Percentiles rank a stretch among this genome's conserved stretches.
Conservation (phyloP, 2,888 invertebrate genomes). For the Campoletis raptor region DNA sequence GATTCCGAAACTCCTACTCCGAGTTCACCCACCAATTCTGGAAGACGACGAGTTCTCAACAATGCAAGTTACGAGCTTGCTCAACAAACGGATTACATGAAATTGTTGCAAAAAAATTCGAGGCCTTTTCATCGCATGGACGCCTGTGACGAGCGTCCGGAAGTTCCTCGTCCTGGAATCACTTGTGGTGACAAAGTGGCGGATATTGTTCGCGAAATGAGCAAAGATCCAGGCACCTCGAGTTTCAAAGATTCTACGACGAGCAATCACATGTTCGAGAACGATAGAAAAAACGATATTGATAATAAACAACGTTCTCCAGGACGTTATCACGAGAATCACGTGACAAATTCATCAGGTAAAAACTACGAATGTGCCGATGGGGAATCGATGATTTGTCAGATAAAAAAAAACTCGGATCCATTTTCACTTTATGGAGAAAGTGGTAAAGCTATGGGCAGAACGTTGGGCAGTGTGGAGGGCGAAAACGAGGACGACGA, state of each 20-base stretch:
- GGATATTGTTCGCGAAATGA: slow-evolving; percentile 75
- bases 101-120: slow-evolving; percentile 67
- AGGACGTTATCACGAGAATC: slow-evolving; percentile 33
- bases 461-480: slow-evolving; percentile 55
- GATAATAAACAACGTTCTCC: neutral
- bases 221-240: slow-evolving; percentile 55
- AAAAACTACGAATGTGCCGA: slow-evolving; percentile 14
- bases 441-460: slow-evolving; percentile 73
- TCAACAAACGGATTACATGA: slow-evolving; percentile 81
- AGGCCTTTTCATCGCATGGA: slow-evolving; percentile 79
- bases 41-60: slow-evolving; percentile 74
- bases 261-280: neutral
- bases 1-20: slow-evolving; percentile 57
- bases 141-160: slow-evolving; percentile 79
- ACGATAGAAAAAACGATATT: neutral
- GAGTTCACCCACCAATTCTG: slow-evolving; percentile 54
- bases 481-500: slow-evolving; percentile 78
- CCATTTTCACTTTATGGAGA: slow-evolving; percentile 82
- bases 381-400: slow-evolving; percentile 75
- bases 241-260: neutral
- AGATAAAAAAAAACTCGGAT: slow-evolving; percentile 85
- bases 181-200: slow-evolving; percentile 71
- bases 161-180: slow-evolving; percentile 60
- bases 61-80: slow-evolving; percentile 82
- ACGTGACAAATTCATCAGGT: slow-evolving; percentile 38